Evolutionary conservation across 2,113 vertebrate genomes (phyloP).

Genomic region (Heliornis fulica): DNA sequence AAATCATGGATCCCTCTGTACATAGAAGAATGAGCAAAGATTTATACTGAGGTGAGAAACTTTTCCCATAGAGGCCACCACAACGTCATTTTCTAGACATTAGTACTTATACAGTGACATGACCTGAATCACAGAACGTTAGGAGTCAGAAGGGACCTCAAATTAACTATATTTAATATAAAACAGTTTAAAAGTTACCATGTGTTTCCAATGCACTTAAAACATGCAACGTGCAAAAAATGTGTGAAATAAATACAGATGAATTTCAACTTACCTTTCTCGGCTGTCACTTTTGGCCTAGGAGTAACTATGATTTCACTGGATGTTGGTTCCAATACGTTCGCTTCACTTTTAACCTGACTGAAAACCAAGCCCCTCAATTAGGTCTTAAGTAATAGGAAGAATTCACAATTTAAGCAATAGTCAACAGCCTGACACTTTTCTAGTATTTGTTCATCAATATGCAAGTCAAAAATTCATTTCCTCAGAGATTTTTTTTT

Average conservation of each 20-base stretch:
- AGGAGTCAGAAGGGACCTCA: too few relatives aligned
- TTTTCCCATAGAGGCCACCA: neutral
- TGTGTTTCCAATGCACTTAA: neutral
- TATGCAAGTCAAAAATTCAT: neutral
- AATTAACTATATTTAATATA: neutral
- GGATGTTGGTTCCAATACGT: neutral
- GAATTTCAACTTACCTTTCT: constrained; percentile 48
- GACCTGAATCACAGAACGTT: too few relatives aligned
- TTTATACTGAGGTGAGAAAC: neutral
- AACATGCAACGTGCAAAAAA: neutral
- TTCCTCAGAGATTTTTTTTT: neutral
- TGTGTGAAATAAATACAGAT: too few relatives aligned
- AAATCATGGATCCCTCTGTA: neutral
- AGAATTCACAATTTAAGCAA: neutral
- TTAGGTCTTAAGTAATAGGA: neutral
- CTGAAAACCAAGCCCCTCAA: neutral
- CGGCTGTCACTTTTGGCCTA: neutral
- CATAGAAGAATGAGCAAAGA: neutral
- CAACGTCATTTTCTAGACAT: neutral
- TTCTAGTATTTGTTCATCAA: neutral
- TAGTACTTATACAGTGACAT: neutral
- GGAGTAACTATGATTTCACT: constrained; percentile 16
- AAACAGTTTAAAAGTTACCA: neutral
- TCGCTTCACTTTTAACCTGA: neutral
- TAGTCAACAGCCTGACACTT: neutral